Evolutionary conservation across 2,113 vertebrate genomes (phyloP).

Genomic region (Macquaria ambigua): DNA sequence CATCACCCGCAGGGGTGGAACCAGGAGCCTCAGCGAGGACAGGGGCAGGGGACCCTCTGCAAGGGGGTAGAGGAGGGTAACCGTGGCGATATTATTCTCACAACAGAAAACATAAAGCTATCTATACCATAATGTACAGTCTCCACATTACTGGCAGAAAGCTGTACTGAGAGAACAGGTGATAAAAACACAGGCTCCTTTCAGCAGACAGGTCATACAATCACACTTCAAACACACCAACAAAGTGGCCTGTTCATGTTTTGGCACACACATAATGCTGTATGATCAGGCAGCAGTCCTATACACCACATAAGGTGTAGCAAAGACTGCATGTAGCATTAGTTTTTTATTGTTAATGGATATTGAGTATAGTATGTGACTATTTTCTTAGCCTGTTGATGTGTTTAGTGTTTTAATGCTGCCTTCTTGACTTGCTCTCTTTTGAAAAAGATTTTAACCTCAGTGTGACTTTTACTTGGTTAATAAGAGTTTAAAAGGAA

Average conservation of each 20-base stretch:
- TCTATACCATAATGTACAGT: background rate
- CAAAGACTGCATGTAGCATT: background rate
- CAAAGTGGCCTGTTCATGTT: background rate
- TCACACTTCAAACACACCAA: background rate
- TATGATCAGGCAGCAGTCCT: background rate
- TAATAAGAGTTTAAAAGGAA: background rate
- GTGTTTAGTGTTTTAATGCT: background rate
- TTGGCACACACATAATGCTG: background rate
- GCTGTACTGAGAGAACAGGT: background rate
- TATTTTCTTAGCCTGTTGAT: background rate
- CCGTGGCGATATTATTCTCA: background rate
- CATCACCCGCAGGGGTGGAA: conserved; percentile 78
- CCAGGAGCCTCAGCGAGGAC: conserved; percentile 72
- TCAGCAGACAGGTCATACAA: background rate
- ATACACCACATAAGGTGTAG: background rate
- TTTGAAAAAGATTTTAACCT: background rate
- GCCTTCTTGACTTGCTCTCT: background rate
- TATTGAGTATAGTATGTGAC: background rate
- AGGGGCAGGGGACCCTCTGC: conserved; percentile 63
- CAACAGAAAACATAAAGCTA: background rate
- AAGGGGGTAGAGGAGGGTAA: background rate
- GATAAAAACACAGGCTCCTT: background rate
- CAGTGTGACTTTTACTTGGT: background rate
- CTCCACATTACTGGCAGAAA: background rate
- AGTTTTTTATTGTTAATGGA: no score